A percentile compares a stretch with the other conserved stretches of the same genome.
These are phyloP conservation scores for Hiodon alosoides DNA, from an alignment of 2,113 vertebrate genomes.

Conservation along the genomic window DNA sequence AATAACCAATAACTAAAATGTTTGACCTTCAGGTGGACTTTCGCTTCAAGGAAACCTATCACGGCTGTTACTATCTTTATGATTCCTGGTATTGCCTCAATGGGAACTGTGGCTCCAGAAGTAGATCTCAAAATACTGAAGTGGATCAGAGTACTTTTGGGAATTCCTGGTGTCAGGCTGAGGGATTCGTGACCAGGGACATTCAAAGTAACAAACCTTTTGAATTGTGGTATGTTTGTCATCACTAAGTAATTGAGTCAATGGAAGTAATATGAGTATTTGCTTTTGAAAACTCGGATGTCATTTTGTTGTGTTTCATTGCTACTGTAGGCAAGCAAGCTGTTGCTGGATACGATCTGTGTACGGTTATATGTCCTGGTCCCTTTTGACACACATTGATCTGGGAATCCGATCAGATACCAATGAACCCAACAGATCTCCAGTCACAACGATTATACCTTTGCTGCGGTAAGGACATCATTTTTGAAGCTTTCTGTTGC, in stretches of 20 bases:
- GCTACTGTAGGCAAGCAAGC: slow-evolving; percentile 10
- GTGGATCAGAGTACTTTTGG: slow-evolving; percentile 32
- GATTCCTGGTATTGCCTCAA: slow-evolving; percentile 3
- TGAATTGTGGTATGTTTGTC: slow-evolving; percentile 36
- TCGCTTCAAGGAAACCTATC: slow-evolving; percentile 35
- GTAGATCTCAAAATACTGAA: not conserved
- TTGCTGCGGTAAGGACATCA: slow-evolving; percentile 46
- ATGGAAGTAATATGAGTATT: not conserved
- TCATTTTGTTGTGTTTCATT: not conserved
- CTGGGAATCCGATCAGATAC: slow-evolving; percentile 61
- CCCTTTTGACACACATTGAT: slow-evolving; percentile 46
- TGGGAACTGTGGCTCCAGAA: slow-evolving; percentile 27
- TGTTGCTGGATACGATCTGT: slow-evolving; percentile 26
- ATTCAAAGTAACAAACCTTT: slow-evolving; percentile 48
- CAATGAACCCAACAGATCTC: slow-evolving; percentile 49
- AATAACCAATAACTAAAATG: not conserved
- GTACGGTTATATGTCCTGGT: not conserved
- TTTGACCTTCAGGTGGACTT: slow-evolving; percentile 41
- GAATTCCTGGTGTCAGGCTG: slow-evolving; percentile 46
- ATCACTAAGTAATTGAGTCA: not conserved
- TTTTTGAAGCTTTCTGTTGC: not conserved
- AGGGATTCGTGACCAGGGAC: slow-evolving; percentile 30
- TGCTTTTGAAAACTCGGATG: not conserved
- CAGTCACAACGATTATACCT: slow-evolving; percentile 45
- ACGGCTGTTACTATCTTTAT: not conserved